phyloP scores from a whole-genome alignment of 2,113 vertebrate species.

The Ochotona curzoniae region DNA sequence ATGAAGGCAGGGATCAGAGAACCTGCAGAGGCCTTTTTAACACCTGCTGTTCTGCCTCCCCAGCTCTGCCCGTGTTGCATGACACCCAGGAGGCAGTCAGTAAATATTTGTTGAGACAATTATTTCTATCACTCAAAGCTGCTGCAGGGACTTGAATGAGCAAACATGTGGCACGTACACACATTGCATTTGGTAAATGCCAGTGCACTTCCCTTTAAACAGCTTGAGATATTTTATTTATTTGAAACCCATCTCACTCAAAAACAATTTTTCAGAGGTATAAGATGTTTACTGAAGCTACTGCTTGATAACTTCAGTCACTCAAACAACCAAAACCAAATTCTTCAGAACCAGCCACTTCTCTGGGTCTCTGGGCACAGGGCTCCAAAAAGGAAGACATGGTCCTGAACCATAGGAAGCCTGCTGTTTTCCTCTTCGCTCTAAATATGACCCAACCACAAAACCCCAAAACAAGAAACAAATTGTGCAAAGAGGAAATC shows the following conservation, averaged over 20 bases:
- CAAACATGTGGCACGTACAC: not conserved
- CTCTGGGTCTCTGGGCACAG: not conserved
- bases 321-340: not conserved
- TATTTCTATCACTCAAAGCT: not conserved
- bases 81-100: not conserved
- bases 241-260: not conserved
- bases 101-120: not conserved
- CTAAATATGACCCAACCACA: not conserved
- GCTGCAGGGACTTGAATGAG: not conserved
- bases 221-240: conserved; percentile 21
- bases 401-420: not conserved
- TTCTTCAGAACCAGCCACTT: not conserved
- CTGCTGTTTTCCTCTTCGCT: not conserved
- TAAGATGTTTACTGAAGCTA: not conserved
- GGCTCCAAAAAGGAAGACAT: not conserved
- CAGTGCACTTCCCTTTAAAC: not conserved
- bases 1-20: not conserved
- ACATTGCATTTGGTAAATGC: not conserved
- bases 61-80: not conserved
- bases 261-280: not conserved
- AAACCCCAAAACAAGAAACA: not conserved
- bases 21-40: not conserved
- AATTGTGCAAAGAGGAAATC: not conserved
- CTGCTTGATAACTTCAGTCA: not conserved
- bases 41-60: not conserved